These are phyloP conservation scores for Invenusta paracnida DNA, from an alignment of 2,888 invertebrate genomes.

Conservation along the genomic window DNA sequence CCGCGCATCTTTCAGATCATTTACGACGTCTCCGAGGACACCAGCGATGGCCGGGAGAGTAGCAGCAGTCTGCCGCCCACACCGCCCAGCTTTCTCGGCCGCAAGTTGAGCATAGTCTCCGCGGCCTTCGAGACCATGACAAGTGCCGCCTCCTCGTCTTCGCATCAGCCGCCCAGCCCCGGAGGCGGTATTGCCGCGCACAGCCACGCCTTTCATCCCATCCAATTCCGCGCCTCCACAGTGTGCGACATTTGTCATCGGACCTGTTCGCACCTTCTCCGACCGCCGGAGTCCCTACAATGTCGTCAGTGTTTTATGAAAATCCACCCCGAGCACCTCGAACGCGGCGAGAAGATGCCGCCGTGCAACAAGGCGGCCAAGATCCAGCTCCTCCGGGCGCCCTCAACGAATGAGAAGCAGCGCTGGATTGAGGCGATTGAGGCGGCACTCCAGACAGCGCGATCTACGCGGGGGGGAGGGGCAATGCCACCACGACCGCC, in stretches of 20 bases:
- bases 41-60: no score
- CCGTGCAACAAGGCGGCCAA: constrained; percentile 37
- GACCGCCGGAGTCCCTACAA: constrained; percentile 27
- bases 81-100: no score
- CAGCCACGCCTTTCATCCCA: constrained; percentile 31
- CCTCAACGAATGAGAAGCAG: neutral
- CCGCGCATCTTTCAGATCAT: constrained; percentile 34
- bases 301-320: constrained; percentile 30
- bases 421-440: no score
- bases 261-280: constrained; percentile 34
- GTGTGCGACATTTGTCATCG: constrained; percentile 36
- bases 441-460: no score
- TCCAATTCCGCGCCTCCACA: constrained; percentile 5
- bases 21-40: no score
- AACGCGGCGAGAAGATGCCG: neutral
- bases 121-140: no score
- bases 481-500: neutral
- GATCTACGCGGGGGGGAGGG: no score
- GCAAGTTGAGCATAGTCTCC: neutral
- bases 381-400: neutral
- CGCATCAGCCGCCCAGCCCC: neutral
- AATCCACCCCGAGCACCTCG: constrained; percentile 37
- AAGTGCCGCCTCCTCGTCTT: no score
- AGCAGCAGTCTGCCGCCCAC: neutral
- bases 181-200: neutral